Conservation (phyloP, 2,888 invertebrate genomes). For the Criorhina ranunculi region DNA sequence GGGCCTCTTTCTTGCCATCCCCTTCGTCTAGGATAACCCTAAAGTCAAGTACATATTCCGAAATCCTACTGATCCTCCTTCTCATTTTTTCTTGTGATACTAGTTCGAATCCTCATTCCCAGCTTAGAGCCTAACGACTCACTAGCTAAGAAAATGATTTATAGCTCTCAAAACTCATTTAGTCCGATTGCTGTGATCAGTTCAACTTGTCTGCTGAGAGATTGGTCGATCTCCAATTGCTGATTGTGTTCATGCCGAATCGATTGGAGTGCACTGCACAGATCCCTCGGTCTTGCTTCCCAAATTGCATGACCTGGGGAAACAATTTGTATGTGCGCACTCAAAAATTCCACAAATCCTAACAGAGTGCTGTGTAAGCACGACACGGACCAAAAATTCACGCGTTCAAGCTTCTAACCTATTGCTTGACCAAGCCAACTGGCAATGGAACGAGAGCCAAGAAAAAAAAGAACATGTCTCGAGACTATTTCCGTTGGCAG, state of each 20-base stretch:
- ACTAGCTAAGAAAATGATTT: conserved; percentile 32
- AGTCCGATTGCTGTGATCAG: conserved; percentile 28
- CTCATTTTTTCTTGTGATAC: too few relatives aligned
- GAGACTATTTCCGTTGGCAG: conserved; percentile 74
- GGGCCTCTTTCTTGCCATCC: too few relatives aligned
- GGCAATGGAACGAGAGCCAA: conserved; percentile 7
- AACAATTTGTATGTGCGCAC: conserved; percentile 60
- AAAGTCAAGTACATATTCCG: too few relatives aligned
- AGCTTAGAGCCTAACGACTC: background rate
- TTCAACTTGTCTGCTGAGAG: conserved; percentile 29
- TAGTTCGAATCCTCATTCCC: too few relatives aligned
- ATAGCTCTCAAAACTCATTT: conserved; percentile 46
- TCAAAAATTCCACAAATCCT: conserved; percentile 54
- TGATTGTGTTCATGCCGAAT: conserved; percentile 34
- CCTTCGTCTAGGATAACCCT: too few relatives aligned
- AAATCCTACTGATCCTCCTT: too few relatives aligned
- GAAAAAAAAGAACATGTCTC: conserved; percentile 57
- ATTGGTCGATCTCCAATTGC: conserved; percentile 29
- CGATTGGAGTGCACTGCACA: conserved; percentile 33
- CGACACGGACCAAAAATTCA: conserved; percentile 63
- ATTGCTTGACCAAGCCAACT: conserved; percentile 47
- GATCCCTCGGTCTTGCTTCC: conserved; percentile 40
- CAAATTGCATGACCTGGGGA: conserved; percentile 67
- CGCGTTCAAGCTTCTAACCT: conserved; percentile 32
- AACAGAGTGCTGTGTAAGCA: conserved; percentile 41